Evolutionary conservation across 2,113 vertebrate genomes (phyloP), one percentile per base, ranked within the genome.

Genomic region (Physeter macrocephalus): DNA sequence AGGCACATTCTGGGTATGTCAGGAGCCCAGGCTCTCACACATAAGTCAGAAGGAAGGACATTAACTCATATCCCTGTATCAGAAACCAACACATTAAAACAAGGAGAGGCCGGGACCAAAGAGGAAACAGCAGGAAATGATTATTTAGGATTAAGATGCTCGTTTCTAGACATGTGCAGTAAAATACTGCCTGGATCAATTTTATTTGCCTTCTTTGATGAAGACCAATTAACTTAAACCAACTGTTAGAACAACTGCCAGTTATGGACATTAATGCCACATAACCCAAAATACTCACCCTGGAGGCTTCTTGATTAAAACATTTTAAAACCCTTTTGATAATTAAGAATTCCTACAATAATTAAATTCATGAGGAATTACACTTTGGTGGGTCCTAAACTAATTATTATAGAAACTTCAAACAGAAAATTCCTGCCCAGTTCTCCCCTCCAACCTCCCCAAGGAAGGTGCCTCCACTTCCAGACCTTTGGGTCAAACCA

Each of bases 161-260:
- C 62, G 18, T 87, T 97, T 94, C 92, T 97, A 95, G 90, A 87
- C 90, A 89, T 80, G 94, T 88, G 74, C 6, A 23, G 93, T 88
- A 95, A 97, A 97, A 96, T 89, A 97, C 34, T 87, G 86, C 95
- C 90, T 90, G 52, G 41, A 93, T 97, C 90, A 89, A 96, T 95
- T 97, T 93, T 95, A 90, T 92, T 92, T 92, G 86, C 67, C n/a
- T 96, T 78, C 93, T 98, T 97, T 97, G 96, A 96, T 92, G 78
- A 94, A 75, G 59, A 69, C 83, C 97, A 96, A 95, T 98, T 93
- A 94, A 95, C 88, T 78, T 88, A 95, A 96, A 82, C 61, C 94
- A 93, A 94, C 89, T 89, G 92, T 90, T 95, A 92, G 64, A 94
- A 81, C 88, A 80, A 80, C 74, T 87, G 78, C 78, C 27, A 18